These are phyloP conservation scores for Thaumatotibia leucotreta DNA, from an alignment of 1,140 invertebrate species.

Conservation along the genomic window DNA sequence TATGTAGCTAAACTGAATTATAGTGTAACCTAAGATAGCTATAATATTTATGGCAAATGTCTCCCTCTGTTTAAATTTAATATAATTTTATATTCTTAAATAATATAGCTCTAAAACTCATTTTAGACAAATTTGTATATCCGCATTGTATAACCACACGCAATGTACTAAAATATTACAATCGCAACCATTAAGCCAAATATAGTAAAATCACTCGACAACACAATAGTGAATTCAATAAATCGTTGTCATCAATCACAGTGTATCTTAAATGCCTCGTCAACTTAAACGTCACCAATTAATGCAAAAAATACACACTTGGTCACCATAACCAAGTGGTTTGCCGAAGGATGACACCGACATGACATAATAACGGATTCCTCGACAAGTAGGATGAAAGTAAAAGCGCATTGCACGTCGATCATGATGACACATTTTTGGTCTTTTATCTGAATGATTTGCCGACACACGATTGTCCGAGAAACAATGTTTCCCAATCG, in stretches of 20 bases:
- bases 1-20: no score
- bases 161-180: no score
- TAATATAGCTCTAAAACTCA: no score
- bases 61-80: no score
- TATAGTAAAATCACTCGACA: no score
- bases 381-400: conserved; percentile 1
- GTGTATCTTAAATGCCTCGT: neutral
- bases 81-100: no score
- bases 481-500: neutral
- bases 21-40: no score
- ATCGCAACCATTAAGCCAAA: no score
- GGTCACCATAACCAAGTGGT: neutral
- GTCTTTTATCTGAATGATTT: neutral
- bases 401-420: conserved; percentile 4
- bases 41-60: no score
- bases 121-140: no score
- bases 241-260: neutral
- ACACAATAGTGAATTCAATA: neutral
- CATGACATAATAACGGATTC: conserved; percentile 1
- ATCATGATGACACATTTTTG: conserved; percentile 11
- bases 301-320: neutral
- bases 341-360: neutral
- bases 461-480: neutral
- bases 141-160: no score
- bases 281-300: neutral